These are phyloP conservation scores for Engystomops pustulosus DNA, from an alignment of 2,113 vertebrate species.

Conservation along the genomic window DNA sequence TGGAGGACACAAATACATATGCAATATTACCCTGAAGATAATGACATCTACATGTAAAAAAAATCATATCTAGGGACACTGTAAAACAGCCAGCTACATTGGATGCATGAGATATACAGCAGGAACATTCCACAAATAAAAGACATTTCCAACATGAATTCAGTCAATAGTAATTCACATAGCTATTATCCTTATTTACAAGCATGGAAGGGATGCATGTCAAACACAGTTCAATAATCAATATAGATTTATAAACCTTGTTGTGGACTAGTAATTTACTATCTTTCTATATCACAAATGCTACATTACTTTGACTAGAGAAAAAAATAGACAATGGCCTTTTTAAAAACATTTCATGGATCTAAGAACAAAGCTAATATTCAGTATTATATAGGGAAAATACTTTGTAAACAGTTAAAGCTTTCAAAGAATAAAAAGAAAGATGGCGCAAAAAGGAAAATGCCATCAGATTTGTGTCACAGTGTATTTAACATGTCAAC, in stretches of 20 bases:
- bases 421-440: too few relatives aligned
- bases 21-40: neutral
- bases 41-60: neutral
- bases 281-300: too few relatives aligned
- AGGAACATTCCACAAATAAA: neutral
- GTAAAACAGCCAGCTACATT: neutral
- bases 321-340: too few relatives aligned
- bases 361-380: too few relatives aligned
- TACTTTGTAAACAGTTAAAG: too few relatives aligned
- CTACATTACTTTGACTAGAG: too few relatives aligned
- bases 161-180: slow-evolving; percentile 15
- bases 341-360: too few relatives aligned
- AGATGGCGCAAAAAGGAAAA: too few relatives aligned
- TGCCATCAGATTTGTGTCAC: too few relatives aligned
- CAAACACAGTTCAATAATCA: neutral
- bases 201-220: neutral
- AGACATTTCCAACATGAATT: neutral
- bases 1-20: neutral
- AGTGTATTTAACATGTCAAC: too few relatives aligned
- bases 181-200: neutral
- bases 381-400: too few relatives aligned
- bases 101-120: neutral
- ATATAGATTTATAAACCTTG: neutral
- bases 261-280: too few relatives aligned
- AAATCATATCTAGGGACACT: neutral